Percentiles rank a stretch among this genome's conserved stretches.
phyloP scores from a whole-genome alignment of 2,113 vertebrate species.

The Hypanus sabinus region DNA sequence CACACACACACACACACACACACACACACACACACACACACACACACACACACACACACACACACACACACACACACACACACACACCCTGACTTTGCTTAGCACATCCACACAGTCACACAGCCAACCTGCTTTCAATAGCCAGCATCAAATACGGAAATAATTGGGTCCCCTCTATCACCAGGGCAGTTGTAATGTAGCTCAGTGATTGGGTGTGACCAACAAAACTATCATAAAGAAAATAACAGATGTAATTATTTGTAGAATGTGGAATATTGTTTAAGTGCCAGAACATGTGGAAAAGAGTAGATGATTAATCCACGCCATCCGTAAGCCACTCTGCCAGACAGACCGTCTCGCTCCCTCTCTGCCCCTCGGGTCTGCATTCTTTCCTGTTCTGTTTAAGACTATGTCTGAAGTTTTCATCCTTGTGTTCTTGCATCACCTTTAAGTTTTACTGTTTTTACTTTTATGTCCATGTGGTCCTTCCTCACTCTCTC shows the following conservation, averaged over 20 bases:
- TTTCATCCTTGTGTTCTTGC: neutral
- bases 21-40: too few species aligned
- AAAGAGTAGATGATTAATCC: constrained; percentile 1
- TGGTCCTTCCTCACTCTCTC: neutral
- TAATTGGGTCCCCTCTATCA: neutral
- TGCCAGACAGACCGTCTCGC: neutral
- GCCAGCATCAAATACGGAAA: neutral
- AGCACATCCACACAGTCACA: neutral
- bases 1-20: too few species aligned
- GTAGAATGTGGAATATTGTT: constrained; percentile 7
- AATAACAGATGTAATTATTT: constrained; percentile 26
- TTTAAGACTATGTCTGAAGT: neutral
- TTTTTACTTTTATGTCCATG: neutral
- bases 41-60: too few species aligned
- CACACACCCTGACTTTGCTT: too few species aligned
- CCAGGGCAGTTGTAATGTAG: neutral
- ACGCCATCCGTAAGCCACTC: neutral
- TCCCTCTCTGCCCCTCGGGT: neutral
- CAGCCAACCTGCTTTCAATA: neutral
- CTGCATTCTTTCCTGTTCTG: neutral
- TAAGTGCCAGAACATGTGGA: constrained; percentile 28
- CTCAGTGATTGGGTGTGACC: constrained; percentile 5
- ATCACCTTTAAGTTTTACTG: neutral
- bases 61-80: too few species aligned
- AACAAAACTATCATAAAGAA: neutral